Evolutionary conservation across 2,888 invertebrate species (phyloP).

Genomic region (Ophioninae sp.): DNA sequence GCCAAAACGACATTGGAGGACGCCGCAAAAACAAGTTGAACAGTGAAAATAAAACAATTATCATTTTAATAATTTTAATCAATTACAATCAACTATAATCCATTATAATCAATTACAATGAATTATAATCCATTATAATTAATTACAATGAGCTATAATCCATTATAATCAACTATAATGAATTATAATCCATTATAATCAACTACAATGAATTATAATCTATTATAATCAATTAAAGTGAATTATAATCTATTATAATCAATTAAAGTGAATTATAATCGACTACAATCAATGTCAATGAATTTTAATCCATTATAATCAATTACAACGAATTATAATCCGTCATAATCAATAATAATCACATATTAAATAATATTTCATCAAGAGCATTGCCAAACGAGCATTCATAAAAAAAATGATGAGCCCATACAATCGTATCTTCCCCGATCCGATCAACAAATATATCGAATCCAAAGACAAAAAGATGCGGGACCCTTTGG

Average conservation of each 20-base stretch:
- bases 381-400: neutral
- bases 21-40: neutral
- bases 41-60: neutral
- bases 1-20: neutral
- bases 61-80: neutral
- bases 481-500: too few relatives aligned
- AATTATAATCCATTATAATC: neutral
- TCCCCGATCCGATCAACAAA: too few relatives aligned
- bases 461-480: too few relatives aligned
- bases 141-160: too few relatives aligned
- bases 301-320: neutral
- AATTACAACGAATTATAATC: too few relatives aligned
- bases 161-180: neutral
- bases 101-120: neutral
- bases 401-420: neutral
- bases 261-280: too few relatives aligned
- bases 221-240: too few relatives aligned
- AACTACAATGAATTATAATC: neutral
- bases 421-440: neutral
- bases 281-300: too few relatives aligned
- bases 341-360: neutral
- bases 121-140: neutral
- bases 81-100: too few relatives aligned
- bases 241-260: neutral
- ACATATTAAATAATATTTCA: too few relatives aligned